Base-by-base conservation (phyloP, 2,888 invertebrate species). In the Meteorus cinctellus region DNA sequence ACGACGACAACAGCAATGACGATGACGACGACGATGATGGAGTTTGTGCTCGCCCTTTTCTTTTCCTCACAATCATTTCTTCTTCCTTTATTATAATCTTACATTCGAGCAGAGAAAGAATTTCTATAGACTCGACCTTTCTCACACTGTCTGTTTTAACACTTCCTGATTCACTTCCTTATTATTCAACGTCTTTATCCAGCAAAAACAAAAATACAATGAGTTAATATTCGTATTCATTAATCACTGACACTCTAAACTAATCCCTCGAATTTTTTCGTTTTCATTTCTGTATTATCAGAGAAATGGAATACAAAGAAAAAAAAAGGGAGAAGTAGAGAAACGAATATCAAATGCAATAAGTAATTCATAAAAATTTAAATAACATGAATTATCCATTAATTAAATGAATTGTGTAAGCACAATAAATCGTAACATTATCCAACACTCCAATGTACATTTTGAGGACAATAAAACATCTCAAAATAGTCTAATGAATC, bases 61-160 rank as follows among this genome's bases (percentile, higher is more conserved):
- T 55, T 27, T 60, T 60, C 41, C 60, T 60, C n/a, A 27, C 70
- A 16, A 63, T 72, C 62, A 48, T 69, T 19, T 19, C 48, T 68
- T 68, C 29, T 72, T 19, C 41, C 29, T 62, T n/a, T 16, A 45
- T 62, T 63, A 55, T 19, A 55, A 55, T 55, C 8, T 55, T 19
- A 55, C n/a, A 55, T 10, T 55, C 10, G 4, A 19, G 19, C 1
- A 55, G 19, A 24, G 55, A 19, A 48, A 16, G 10, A 19, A 19
- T 55, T 19, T 55, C n/a, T 19, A 55, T 55, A 55, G 19, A 55
- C 36, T 19, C 70, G 70, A 70, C 70, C 70, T 72, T 72, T 72
- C 72, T 72, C 72, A 72, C 72, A 62, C 62, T 72, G 55, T 69
- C 55, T 36, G n/a, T 69, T n/a, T 69, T 24, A 69, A 69, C 31